A percentile compares a stretch with the other conserved stretches of the same genome.
Evolutionary conservation across 2,888 invertebrate genomes (phyloP).

Genomic region (Griposia aprilina): DNA sequence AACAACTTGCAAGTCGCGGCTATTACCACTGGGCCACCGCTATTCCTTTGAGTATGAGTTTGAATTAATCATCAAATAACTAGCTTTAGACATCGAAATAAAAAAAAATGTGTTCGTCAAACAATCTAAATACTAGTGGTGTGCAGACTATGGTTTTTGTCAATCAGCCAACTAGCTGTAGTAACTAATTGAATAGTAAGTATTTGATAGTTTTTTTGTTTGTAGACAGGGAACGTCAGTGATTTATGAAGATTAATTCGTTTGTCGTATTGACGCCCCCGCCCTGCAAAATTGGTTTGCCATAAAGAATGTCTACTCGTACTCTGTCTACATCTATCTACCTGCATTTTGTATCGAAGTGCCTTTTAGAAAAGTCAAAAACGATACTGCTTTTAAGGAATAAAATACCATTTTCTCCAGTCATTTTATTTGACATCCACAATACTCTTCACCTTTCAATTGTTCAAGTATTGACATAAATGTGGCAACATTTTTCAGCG

Average conservation of each 20-base stretch:
- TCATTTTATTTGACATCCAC: conserved; percentile 21
- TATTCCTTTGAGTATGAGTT: too few species aligned
- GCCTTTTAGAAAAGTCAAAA: not conserved
- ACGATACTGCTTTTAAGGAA: not conserved
- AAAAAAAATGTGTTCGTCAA: not conserved
- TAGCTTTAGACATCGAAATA: not conserved
- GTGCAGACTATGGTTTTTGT: not conserved
- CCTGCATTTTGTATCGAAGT: not conserved
- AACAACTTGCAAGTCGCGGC: too few species aligned
- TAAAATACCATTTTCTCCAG: not conserved
- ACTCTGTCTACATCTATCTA: not conserved
- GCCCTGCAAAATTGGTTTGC: not conserved
- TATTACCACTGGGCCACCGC: too few species aligned
- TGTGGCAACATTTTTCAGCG: conserved; percentile 44
- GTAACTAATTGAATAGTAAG: not conserved
- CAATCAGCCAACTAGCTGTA: not conserved
- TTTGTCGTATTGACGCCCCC: not conserved
- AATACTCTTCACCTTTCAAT: conserved; percentile 22
- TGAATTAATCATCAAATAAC: not conserved
- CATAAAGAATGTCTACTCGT: not conserved
- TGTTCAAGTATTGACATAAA: conserved; percentile 47
- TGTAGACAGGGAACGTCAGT: not conserved
- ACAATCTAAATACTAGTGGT: not conserved
- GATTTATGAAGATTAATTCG: not conserved
- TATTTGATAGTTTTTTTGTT: not conserved